Base-by-base conservation (phyloP, 2,113 vertebrate species). In the Sorex fumeus region DNA sequence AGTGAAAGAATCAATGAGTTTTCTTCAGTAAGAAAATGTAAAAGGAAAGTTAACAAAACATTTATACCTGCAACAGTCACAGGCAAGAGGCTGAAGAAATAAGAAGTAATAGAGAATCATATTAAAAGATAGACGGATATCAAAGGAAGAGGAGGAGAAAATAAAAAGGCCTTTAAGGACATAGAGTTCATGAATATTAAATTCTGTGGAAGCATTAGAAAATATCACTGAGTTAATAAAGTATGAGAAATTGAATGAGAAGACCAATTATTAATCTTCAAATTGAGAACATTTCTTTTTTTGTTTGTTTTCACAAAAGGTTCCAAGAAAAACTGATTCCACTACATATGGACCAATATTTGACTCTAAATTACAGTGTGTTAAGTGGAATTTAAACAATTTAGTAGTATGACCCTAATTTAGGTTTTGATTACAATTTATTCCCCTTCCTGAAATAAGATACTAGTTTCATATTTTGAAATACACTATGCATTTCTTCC, bases 381-480 rank as follows among this genome's bases (percentile, higher is more conserved):
- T 89, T 82, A 70, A 2, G 5, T 75, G 45, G 71, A 69, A 69
- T 79, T 19, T 1, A 83, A 64, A 1, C 45, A 78, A 84, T 28
- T 6, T 87, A 50, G 72, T 84, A 36, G 6, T 43, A 11, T 64
- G 57, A 84, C 8, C 23, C 47, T 21, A 92, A 87, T 84, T 84
- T 75, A 43, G 27, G 28, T 84, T 84, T 69, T 84, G 1, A 70
- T 84, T 85, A 71, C 36, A 18, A 74, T 88, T 84, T 60, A 40
- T 4, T 69, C 87, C 18, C 6, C 27, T 90, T 83, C 82, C 19
- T 64, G 67, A 70, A 62, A 47, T 57, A 62, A 50, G 10, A 30
- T n/a, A 72, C 77, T 80, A 1, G 34, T 64, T 75, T 71, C 47
- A 23, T 87, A 74, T 34, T 90, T 88, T 88, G 32, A 80, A 85